Base-by-base conservation (phyloP, 2,888 invertebrate species). In the Idaea dimidiata region DNA sequence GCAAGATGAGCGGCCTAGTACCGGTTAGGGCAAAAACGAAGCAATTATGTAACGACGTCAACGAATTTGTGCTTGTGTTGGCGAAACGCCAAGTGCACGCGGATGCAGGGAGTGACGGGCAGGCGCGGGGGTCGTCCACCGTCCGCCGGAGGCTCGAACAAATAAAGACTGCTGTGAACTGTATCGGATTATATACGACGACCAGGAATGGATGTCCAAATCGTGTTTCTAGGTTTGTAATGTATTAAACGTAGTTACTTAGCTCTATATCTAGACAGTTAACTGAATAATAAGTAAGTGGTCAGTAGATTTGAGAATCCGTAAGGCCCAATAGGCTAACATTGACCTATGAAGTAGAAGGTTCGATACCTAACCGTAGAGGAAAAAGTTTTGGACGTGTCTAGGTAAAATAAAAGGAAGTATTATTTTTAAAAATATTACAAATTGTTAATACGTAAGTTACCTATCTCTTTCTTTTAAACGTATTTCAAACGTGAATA, bases 1-100 rank as follows among this genome's bases (percentile, higher is more conserved):
- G 65, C 63, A 68, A 70, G 69, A 71, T 67, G 72, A 71, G 76
- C 74, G 73, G 63, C 68, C 66, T 68, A 62, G 62, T 66, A 72
- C 64, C 68, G 72, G 78, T 76, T 78, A 72, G 73, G 72, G 79
- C 76, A 87, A 88, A 89, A 89, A 87, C 85, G 83, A 77, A 81
- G 86, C 85, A 87, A 90, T 90, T 89, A 89, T 87, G 86, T 88
- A 89, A 89, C 84, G 76, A 84, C 82, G 82, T 84, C 82, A 79
- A 85, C 81, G 84, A 86, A 89, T 89, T 89, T 89, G 89, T 84
- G 85, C 80, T 83, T 79, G 78, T 78, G 77, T 76, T 90, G 91
- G 91, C 88, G 66, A 55, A 58, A 54, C 63, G 90, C 91, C 91
- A 90, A 82, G 73, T 78, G 82, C 84, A 43, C 74, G 76, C 79